phyloP scores from a whole-genome alignment of 2,113 vertebrate species.

The Strix aluco region DNA sequence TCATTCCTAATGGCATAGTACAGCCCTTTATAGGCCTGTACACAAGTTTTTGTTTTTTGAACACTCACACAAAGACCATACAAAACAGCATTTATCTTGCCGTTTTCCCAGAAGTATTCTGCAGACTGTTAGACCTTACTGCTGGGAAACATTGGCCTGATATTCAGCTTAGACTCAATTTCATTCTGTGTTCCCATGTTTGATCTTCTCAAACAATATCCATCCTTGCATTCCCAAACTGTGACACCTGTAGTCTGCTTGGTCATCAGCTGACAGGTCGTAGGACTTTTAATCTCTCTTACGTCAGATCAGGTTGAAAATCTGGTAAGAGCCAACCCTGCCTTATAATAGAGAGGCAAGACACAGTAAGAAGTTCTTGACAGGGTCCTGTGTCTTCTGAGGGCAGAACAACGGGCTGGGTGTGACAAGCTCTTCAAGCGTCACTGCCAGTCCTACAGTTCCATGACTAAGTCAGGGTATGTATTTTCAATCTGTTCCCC shows the following conservation, averaged over 20 bases:
- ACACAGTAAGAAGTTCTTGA: background rate
- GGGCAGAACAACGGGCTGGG: background rate
- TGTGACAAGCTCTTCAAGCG: background rate
- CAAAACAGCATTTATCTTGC: background rate
- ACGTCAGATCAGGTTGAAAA: background rate
- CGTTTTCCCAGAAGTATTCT: background rate
- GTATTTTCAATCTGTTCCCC: background rate
- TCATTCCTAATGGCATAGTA: background rate
- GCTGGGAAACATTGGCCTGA: background rate
- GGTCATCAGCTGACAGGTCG: background rate
- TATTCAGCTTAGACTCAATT: background rate
- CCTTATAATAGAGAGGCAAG: background rate
- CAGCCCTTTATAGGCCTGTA: background rate
- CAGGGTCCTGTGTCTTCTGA: background rate
- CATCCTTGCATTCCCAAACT: background rate
- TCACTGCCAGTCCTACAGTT: background rate
- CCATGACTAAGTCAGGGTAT: background rate
- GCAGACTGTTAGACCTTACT: background rate
- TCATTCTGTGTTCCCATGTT: background rate
- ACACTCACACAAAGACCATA: too few species aligned
- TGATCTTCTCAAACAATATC: background rate
- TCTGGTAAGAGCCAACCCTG: background rate
- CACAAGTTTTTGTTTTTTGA: background rate
- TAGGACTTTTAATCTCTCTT: background rate
- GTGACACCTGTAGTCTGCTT: background rate